Conservation (phyloP, 2,888 invertebrate species). For the Mythimna loreyi region DNA sequence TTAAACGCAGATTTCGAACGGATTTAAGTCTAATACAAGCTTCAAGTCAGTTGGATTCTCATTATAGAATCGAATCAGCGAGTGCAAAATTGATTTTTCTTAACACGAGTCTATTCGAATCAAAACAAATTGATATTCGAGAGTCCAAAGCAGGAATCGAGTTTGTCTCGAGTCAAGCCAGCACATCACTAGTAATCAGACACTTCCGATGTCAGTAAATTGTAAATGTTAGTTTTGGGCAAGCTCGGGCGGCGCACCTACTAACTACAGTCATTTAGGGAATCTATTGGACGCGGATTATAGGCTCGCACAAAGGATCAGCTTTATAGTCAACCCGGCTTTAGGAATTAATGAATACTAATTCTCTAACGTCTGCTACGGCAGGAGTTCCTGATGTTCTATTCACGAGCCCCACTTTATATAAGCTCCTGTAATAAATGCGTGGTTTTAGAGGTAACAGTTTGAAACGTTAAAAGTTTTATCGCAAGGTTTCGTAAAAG, state of each 20-base stretch:
- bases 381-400: conserved; percentile 37
- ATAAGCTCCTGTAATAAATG: conserved; percentile 25
- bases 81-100: too few relatives aligned
- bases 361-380: conserved; percentile 53
- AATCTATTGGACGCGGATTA: conserved; percentile 64
- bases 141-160: too few relatives aligned
- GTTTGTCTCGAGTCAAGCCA: too few relatives aligned
- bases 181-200: conserved; percentile 24
- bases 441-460: neutral
- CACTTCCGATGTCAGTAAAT: conserved; percentile 62
- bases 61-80: too few relatives aligned
- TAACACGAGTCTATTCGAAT: too few relatives aligned
- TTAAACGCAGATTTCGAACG: too few relatives aligned
- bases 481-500: conserved; percentile 19
- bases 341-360: conserved; percentile 70
- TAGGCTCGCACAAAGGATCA: conserved; percentile 59
- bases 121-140: too few relatives aligned
- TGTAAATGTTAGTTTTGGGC: conserved; percentile 54
- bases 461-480: conserved; percentile 28
- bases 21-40: too few relatives aligned
- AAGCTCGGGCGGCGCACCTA: conserved; percentile 41
- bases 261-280: conserved; percentile 47
- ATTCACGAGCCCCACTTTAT: conserved; percentile 37
- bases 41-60: too few relatives aligned
- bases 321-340: conserved; percentile 69